Conservation (phyloP, 64 coral and sea anemone species). For the Montipora efflorescens region DNA sequence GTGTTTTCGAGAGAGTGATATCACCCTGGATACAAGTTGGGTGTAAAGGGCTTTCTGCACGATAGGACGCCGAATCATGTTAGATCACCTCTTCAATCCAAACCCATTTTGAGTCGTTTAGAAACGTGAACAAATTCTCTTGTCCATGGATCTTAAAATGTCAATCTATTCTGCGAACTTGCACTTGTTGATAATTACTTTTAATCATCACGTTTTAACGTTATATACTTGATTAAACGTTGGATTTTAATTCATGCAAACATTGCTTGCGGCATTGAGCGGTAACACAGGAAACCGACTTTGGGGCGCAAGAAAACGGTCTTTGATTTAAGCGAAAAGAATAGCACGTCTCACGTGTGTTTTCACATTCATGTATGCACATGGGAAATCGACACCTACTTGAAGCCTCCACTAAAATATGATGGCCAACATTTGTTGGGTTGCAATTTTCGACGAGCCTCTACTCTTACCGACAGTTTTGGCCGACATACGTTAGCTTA, state of each 20-base stretch:
- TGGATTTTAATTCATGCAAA: constrained; percentile 11
- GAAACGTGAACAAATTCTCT: neutral
- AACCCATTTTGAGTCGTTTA: neutral
- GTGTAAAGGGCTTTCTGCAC: neutral
- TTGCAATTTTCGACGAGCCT: too few relatives aligned
- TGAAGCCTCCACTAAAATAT: too few relatives aligned
- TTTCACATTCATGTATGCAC: too few relatives aligned
- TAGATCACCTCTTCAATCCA: neutral
- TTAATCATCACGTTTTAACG: neutral
- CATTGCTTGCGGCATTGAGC: constrained; percentile 12
- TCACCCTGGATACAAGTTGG: neutral
- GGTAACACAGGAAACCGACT: too few relatives aligned
- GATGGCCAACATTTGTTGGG: too few relatives aligned
- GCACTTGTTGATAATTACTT: neutral
- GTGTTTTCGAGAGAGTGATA: neutral
- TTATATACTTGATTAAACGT: neutral
- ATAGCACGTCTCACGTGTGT: too few relatives aligned
- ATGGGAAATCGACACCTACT: too few relatives aligned
- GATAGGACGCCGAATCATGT: neutral
- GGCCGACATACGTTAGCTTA: too few relatives aligned
- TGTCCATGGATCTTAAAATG: neutral
- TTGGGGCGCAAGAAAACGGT: too few relatives aligned
- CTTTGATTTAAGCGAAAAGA: too few relatives aligned
- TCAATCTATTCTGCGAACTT: neutral
- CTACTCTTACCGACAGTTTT: too few relatives aligned